phyloP scores from a whole-genome alignment of 2,797 vertebrate species.

The Epinephelus awoara region DNA sequence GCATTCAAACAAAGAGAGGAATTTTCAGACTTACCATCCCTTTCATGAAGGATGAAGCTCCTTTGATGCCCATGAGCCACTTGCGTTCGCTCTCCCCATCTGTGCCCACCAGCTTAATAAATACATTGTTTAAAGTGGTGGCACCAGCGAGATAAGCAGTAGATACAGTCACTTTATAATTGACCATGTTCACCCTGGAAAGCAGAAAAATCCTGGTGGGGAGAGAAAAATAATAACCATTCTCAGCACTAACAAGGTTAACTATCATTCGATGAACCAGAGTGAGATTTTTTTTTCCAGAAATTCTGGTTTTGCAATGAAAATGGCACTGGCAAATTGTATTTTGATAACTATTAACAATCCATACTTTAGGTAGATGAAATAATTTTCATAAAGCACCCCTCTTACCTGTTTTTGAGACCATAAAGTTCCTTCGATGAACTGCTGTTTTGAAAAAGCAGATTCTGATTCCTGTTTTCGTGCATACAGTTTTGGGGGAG shows the following conservation, averaged over 20 bases:
- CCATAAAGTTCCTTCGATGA: no score
- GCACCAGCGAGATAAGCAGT: background rate
- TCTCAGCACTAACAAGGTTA: background rate
- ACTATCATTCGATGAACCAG: background rate
- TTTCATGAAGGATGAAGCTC: accelerated
- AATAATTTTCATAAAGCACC: background rate
- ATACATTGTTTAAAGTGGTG: slow-evolving; percentile 56
- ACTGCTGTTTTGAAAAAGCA: no score
- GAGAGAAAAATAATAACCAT: background rate
- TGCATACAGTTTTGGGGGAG: no score
- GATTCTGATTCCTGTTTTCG: no score
- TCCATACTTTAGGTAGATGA: no score
- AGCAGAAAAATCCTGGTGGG: background rate
- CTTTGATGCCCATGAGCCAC: background rate
- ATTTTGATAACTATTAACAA: no score
- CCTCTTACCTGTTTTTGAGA: slow-evolving; percentile 28
- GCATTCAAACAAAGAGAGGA: background rate
- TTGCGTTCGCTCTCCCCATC: slow-evolving; percentile 50
- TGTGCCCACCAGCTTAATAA: slow-evolving; percentile 67
- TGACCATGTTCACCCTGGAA: slow-evolving; percentile 51
- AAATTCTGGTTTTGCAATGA: background rate
- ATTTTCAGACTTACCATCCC: slow-evolving; percentile 64
- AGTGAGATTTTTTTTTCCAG: background rate
- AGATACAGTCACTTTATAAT: slow-evolving; percentile 56
- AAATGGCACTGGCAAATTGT: background rate